Base-by-base conservation (phyloP, 2,888 invertebrate genomes). In the Ophioninae sp. region DNA sequence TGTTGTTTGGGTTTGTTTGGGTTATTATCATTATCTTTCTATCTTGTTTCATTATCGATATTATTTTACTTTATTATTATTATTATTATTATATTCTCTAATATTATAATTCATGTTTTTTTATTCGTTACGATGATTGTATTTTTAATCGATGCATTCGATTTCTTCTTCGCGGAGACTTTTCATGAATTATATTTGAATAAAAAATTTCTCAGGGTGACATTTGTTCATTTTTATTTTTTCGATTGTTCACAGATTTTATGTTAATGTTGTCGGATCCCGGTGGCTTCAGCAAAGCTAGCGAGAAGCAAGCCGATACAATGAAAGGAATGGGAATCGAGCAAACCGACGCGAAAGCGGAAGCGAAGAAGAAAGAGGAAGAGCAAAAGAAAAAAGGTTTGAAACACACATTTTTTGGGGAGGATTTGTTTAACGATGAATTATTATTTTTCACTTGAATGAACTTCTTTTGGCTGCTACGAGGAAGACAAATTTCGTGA, bases 191-290 rank as follows among this genome's bases (percentile, higher is more conserved):
- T 51, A 51, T 51, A 51, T 17, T 51, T 51, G 17, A 17, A 51
- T 17, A 51, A 23, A 61, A 69, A 74, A 51, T 44, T 58, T n/a
- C 2, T 63, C 17, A 23, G 20, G 10, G 9, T 2, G 8, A 23
- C 8, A 10, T 6, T 2, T 20, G 37, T 30, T 30, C 3, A 30
- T 30, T 30, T 30, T 30, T 30, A 30, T 44, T 2, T 72, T 61
- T 65, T 64, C 67, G n/a, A 63, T 37, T 30, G 20, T 63, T 89
- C 88, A 56, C 92, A 97, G 99, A 99, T 92, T 98, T 99, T 93
- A 99, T 99, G 97, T 98, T 98, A 79, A 98, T 98, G 56, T 93
- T 99, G 86, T 98, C 98, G 20, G 99, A 99, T 94, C 99, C 99
- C 0, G 95, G 98, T 78, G 98, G 97, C 64, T 96, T 95, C 89